Evolutionary conservation across 1,140 invertebrate species (phyloP).

Genomic region (Scylla paramamosain): DNA sequence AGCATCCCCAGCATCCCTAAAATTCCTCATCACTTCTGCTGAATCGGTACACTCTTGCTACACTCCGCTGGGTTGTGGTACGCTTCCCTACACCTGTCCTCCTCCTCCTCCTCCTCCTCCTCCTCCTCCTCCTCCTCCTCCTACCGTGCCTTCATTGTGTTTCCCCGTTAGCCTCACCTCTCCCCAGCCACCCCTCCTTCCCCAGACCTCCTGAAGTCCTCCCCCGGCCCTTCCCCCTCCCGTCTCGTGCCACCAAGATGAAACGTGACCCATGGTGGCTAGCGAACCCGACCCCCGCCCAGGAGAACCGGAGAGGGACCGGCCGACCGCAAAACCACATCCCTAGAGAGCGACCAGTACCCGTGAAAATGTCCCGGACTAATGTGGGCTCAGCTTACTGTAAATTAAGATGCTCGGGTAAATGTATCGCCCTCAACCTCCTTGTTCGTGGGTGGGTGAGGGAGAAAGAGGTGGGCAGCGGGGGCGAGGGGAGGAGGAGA

Average conservation of each 20-base stretch:
- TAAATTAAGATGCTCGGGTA: constrained; percentile 48
- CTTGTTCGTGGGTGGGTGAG: constrained; percentile 43
- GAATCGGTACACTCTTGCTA: no score
- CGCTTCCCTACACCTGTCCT: no score
- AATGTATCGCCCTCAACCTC: constrained; percentile 27
- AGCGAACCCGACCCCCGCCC: constrained; percentile 2
- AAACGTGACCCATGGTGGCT: not conserved
- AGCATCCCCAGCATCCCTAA: no score
- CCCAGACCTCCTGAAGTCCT: not conserved
- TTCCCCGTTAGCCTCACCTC: not conserved
- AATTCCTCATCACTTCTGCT: no score
- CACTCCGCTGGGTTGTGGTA: no score
- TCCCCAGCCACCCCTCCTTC: not conserved
- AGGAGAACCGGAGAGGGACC: not conserved
- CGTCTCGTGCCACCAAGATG: constrained; percentile 35
- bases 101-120: not conserved
- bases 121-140: not conserved
- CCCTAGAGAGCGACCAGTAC: not conserved
- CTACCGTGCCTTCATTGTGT: not conserved
- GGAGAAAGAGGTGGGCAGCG: not conserved
- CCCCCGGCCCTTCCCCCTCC: not conserved
- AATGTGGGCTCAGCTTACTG: constrained; percentile 40
- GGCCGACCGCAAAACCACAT: not conserved
- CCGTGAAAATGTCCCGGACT: constrained; percentile 46
- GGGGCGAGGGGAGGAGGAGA: not conserved